A percentile compares a stretch with the other conserved stretches of the same genome.
Conservation (phyloP, 2,888 invertebrate genomes). For the Elmis aenea region DNA sequence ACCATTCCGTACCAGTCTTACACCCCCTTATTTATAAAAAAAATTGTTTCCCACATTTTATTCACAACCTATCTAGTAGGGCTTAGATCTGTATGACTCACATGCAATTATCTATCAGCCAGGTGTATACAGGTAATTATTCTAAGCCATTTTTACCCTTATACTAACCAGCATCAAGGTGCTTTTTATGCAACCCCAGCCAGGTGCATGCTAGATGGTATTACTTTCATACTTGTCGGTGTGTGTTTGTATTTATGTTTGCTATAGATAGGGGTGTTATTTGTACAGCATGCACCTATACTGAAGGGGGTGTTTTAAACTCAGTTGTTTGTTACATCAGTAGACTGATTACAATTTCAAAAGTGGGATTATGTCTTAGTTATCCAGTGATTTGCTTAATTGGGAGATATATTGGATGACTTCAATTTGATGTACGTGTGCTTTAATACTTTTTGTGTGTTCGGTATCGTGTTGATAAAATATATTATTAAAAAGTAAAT, state of each 20-base stretch:
- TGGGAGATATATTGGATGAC: no score
- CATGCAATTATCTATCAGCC: constrained; percentile 36
- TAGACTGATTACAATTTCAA: constrained; percentile 9
- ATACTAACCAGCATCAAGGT: constrained; percentile 9
- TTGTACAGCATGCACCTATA: background rate
- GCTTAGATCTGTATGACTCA: constrained; percentile 32
- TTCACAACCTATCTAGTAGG: constrained; percentile 26
- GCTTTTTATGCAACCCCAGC: constrained; percentile 13
- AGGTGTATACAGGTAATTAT: constrained; percentile 38
- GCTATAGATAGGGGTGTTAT: constrained; percentile 18
- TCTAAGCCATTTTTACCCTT: constrained; percentile 16
- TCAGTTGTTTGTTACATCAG: constrained; percentile 11
- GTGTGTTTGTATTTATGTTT: constrained; percentile 26
- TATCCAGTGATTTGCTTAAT: constrained; percentile 13
- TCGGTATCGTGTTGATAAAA: no score
- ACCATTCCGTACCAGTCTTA: constrained; percentile 32
- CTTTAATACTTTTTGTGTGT: no score
- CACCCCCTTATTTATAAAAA: constrained; percentile 27
- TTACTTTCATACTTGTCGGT: constrained; percentile 16
- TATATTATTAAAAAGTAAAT: no score
- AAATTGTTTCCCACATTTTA: constrained; percentile 27
- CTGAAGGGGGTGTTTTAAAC: constrained; percentile 11
- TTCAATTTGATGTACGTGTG: no score
- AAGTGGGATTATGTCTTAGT: constrained; percentile 13
- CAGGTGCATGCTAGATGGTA: constrained; percentile 31